Evolutionary conservation across 2,797 vertebrate genomes (phyloP).

Genomic region (Characodon lateralis): DNA sequence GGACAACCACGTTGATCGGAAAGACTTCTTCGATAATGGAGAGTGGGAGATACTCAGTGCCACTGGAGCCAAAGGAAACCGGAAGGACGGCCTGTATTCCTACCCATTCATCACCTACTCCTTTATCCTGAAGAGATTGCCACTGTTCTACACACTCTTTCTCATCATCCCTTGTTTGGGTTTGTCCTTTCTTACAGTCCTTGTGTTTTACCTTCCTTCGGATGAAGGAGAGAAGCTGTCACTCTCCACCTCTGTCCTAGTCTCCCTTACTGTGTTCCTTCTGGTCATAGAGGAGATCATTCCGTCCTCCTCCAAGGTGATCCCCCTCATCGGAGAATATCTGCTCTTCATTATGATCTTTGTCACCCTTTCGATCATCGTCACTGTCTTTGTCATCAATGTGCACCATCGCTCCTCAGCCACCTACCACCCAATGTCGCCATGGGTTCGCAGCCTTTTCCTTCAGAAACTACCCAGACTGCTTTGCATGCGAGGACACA

Average conservation of each 20-base stretch:
- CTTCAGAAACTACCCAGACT: constrained; percentile 89
- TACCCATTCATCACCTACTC: constrained; percentile 94
- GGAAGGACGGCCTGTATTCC: constrained; percentile 86
- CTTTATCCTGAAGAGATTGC: constrained; percentile 93
- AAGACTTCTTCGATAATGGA: constrained; percentile 96
- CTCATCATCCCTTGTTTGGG: constrained; percentile 95
- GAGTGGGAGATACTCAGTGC: constrained; percentile 97
- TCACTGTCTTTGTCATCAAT: constrained; percentile 97
- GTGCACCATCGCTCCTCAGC: constrained; percentile 95
- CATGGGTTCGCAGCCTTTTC: constrained; percentile 95
- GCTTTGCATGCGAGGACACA: constrained; percentile 92
- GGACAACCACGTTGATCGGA: constrained; percentile 91
- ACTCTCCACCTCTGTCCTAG: constrained; percentile 93
- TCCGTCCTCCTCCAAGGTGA: constrained; percentile 96
- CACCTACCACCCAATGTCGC: constrained; percentile 96
- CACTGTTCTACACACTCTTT: constrained; percentile 96
- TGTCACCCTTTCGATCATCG: constrained; percentile 96
- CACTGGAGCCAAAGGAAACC: constrained; percentile 87
- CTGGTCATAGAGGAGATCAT: constrained; percentile 98
- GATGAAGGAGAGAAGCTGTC: constrained; percentile 98
- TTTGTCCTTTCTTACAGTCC: constrained; percentile 92
- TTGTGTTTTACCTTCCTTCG: constrained; percentile 97
- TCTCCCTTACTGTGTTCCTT: constrained; percentile 97
- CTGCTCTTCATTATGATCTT: constrained; percentile 99
- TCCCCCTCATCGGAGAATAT: constrained; percentile 96